phyloP scores from a whole-genome alignment of 1,140 invertebrate species.

The Diorhabda carinulata region DNA sequence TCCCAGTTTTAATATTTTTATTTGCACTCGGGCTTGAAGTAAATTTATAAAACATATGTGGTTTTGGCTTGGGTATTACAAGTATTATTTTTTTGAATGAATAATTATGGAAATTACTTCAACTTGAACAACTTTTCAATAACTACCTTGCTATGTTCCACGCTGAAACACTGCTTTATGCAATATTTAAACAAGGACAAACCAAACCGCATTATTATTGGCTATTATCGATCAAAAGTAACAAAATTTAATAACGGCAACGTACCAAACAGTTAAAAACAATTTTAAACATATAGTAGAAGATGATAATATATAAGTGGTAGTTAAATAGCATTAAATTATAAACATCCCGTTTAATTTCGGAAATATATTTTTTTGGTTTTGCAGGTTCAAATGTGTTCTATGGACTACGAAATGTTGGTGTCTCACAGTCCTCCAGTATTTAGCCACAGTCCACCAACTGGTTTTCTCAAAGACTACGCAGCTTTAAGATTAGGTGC shows the following conservation, averaged over 20 bases:
- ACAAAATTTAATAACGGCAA: not conserved
- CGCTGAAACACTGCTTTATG: not conserved
- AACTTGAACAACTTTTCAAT: not conserved
- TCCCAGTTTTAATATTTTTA: too few relatives aligned
- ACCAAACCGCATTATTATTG: not conserved
- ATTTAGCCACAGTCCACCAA: slow-evolving; percentile 63
- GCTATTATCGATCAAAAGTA: not conserved
- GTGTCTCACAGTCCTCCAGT: slow-evolving; percentile 66
- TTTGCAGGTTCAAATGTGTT: slow-evolving; percentile 28
- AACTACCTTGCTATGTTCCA: not conserved
- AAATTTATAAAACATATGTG: too few relatives aligned
- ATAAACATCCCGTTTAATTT: not conserved
- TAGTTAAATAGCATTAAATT: not conserved
- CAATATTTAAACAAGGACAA: not conserved
- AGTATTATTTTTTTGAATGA: not conserved
- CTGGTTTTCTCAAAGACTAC: slow-evolving; percentile 45
- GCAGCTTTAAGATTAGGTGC: slow-evolving; percentile 45
- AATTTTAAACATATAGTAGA: not conserved
- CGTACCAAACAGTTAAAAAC: not conserved
- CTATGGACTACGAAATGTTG: slow-evolving; percentile 52
- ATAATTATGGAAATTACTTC: not conserved
- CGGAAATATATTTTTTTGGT: slow-evolving; percentile 10
- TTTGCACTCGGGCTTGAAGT: too few relatives aligned
- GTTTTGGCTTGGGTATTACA: not conserved
- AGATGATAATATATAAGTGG: not conserved